phyloP scores from a whole-genome alignment of 2,113 vertebrate species.

The Narcine bancroftii region DNA sequence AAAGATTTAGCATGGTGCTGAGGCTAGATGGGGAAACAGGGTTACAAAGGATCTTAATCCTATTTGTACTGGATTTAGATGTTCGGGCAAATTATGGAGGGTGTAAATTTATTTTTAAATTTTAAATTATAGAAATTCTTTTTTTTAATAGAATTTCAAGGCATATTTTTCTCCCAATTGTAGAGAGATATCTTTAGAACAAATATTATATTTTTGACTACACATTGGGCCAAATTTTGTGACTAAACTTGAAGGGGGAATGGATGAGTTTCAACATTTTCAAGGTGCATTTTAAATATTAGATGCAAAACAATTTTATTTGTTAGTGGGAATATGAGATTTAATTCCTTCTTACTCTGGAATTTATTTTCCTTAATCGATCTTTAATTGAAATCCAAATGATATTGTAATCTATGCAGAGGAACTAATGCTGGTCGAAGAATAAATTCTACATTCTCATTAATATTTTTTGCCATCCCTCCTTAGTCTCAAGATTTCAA shows the following conservation, averaged over 20 bases:
- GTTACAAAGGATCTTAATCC: not conserved
- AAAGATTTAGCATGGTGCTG: not conserved
- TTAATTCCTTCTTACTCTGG: not conserved
- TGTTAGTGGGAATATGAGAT: not conserved
- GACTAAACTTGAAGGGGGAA: not conserved
- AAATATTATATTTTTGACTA: slow-evolving; percentile 14
- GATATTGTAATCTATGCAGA: not conserved
- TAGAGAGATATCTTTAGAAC: not conserved
- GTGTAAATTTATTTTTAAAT: not conserved
- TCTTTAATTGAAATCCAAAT: too few relatives aligned
- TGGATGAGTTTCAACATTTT: not conserved
- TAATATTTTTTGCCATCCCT: not conserved
- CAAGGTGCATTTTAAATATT: not conserved
- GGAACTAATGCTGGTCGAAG: not conserved
- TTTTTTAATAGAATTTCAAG: not conserved
- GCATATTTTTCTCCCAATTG: not conserved
- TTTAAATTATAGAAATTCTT: slow-evolving; percentile 32
- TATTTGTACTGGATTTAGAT: not conserved
- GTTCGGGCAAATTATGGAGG: not conserved
- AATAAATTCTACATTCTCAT: not conserved
- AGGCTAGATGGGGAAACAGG: not conserved
- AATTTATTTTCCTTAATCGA: not conserved
- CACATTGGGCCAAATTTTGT: not conserved
- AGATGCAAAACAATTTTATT: not conserved
- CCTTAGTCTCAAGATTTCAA: not conserved